These are phyloP conservation scores for Halcyon senegalensis DNA, from an alignment of 2,113 vertebrate genomes.

Conservation along the genomic window DNA sequence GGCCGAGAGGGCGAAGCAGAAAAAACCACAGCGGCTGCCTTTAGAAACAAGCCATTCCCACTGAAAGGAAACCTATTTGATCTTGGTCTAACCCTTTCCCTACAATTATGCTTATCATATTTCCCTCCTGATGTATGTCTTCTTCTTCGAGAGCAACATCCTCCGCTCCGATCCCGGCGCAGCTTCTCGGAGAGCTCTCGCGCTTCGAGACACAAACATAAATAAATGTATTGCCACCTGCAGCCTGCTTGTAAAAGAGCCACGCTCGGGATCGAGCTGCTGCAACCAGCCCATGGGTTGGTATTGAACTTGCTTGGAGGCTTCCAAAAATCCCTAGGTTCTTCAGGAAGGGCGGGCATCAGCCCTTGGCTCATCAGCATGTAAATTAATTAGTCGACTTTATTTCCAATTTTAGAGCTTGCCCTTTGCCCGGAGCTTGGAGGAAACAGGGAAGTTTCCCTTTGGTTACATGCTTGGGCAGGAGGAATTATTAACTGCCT, in stretches of 20 bases:
- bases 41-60: background rate
- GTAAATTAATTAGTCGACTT: background rate
- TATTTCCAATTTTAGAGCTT: background rate
- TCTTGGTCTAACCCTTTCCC: background rate
- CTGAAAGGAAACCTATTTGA: background rate
- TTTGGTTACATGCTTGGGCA: background rate
- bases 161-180: background rate
- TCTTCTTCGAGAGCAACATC: background rate
- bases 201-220: background rate
- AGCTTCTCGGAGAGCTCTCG: background rate
- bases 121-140: background rate
- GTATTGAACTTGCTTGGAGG: background rate
- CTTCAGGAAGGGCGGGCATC: accelerated
- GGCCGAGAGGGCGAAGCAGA: background rate
- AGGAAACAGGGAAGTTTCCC: background rate
- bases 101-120: background rate
- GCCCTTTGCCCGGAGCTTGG: accelerated
- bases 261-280: background rate
- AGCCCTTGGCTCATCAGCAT: background rate
- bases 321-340: background rate
- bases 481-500: background rate
- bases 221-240: constrained; percentile 37
- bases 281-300: background rate
- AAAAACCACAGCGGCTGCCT: background rate
- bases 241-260: constrained; percentile 34